phyloP scores from a whole-genome alignment of 2,888 invertebrate genomes.

The Pantelozetes paolii region DNA sequence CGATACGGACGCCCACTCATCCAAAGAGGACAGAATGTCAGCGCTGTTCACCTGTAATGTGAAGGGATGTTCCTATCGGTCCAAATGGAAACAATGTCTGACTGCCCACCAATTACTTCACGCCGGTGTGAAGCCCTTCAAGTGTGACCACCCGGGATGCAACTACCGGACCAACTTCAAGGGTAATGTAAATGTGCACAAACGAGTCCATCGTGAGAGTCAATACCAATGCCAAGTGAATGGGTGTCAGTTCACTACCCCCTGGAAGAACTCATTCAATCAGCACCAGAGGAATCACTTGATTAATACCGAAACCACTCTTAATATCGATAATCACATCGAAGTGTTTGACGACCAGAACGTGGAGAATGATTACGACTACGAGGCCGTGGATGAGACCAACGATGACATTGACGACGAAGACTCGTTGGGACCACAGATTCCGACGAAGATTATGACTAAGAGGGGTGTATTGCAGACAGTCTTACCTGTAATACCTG shows the following conservation, averaged over 20 bases:
- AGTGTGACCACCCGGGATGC: slow-evolving; percentile 40
- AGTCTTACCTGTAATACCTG: neutral
- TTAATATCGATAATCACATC: slow-evolving; percentile 27
- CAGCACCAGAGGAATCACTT: slow-evolving; percentile 28
- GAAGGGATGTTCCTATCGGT: slow-evolving; percentile 34
- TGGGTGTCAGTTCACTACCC: slow-evolving; percentile 25
- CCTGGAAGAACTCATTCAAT: slow-evolving; percentile 27
- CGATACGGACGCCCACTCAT: neutral
- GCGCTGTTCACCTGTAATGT: slow-evolving; percentile 30
- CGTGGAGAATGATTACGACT: neutral
- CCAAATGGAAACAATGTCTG: slow-evolving; percentile 39
- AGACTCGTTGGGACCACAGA: neutral
- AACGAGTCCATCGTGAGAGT: slow-evolving; percentile 33
- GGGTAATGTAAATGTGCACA: slow-evolving; percentile 40
- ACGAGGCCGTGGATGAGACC: neutral
- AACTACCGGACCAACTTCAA: slow-evolving; percentile 39
- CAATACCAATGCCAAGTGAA: slow-evolving; percentile 27
- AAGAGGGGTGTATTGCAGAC: neutral
- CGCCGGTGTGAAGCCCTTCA: slow-evolving; percentile 39
- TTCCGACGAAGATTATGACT: neutral
- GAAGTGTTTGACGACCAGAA: neutral
- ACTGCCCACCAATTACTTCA: slow-evolving; percentile 37
- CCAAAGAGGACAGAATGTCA: neutral
- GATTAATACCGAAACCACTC: neutral
- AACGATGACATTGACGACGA: neutral